These are phyloP conservation scores for Copidosoma floridanum DNA, from an alignment of 1,140 invertebrate genomes.

Conservation along the genomic window DNA sequence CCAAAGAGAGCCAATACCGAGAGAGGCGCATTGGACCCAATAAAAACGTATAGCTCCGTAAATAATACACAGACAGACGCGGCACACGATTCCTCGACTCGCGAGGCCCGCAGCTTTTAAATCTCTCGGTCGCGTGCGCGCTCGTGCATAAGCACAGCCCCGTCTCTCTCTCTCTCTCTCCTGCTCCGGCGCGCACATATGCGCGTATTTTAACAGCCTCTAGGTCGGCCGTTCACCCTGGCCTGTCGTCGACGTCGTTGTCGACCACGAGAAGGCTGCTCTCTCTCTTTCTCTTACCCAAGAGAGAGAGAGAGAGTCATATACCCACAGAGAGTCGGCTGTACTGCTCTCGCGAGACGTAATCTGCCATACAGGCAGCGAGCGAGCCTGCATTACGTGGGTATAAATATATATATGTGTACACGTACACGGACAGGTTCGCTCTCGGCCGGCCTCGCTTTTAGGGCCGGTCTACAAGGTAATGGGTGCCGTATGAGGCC, in stretches of 20 bases:
- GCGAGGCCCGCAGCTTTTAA: neutral
- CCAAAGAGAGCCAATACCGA: no score
- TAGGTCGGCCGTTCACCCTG: constrained; percentile 57
- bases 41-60: no score
- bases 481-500: no score
- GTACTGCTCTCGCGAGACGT: constrained; percentile 15
- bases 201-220: constrained; percentile 41
- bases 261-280: constrained; percentile 19
- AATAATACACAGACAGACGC: no score
- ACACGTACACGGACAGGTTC: constrained; percentile 29
- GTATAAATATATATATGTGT: no score
- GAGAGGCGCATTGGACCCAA: no score
- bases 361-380: constrained; percentile 35
- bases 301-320: no score
- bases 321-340: no score
- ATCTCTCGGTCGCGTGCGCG: neutral
- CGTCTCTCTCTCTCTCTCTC: neutral
- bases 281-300: no score
- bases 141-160: neutral
- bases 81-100: no score
- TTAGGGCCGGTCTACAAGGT: constrained; percentile 5
- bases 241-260: neutral
- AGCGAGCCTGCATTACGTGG: constrained; percentile 30
- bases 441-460: constrained; percentile 4
- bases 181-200: neutral